Conservation (phyloP, 2,888 invertebrate species). For the Polyploca ridens region DNA sequence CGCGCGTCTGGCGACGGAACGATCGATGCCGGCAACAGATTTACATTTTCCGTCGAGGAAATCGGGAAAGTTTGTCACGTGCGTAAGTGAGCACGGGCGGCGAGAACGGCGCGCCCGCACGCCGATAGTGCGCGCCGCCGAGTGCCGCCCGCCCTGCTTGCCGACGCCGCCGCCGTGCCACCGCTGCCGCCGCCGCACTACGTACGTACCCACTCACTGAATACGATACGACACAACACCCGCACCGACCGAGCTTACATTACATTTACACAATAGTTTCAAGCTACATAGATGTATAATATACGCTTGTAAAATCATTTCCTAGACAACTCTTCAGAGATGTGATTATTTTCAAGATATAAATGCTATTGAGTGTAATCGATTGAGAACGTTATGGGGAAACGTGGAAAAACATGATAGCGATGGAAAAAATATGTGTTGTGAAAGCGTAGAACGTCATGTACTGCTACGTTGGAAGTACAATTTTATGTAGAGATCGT, state of each 20-base stretch:
- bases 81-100: conserved; percentile 65
- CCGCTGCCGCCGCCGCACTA: conserved; percentile 30
- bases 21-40: conserved; percentile 83
- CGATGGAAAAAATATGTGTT: conserved; percentile 36
- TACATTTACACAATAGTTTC: conserved; percentile 60
- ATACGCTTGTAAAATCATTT: not conserved
- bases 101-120: conserved; percentile 80
- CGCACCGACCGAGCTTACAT: conserved; percentile 45
- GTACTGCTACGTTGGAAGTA: conserved; percentile 49
- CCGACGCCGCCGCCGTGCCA: conserved; percentile 48
- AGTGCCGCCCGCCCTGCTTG: conserved; percentile 79
- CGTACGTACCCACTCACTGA: conserved; percentile 34
- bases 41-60: conserved; percentile 82
- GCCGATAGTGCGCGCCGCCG: conserved; percentile 79
- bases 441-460: conserved; percentile 42
- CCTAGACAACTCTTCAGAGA: not conserved
- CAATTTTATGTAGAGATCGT: conserved; percentile 67
- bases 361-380: conserved; percentile 23
- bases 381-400: conserved; percentile 41
- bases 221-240: conserved; percentile 27
- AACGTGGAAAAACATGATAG: conserved; percentile 54
- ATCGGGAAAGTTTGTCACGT: conserved; percentile 82
- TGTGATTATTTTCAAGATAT: conserved; percentile 16
- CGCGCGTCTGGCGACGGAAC: conserved; percentile 70
- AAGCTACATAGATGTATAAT: not conserved